These are phyloP conservation scores for Lagocephalus sceleratus DNA, from an alignment of 2,797 vertebrate genomes.

Conservation along the genomic window DNA sequence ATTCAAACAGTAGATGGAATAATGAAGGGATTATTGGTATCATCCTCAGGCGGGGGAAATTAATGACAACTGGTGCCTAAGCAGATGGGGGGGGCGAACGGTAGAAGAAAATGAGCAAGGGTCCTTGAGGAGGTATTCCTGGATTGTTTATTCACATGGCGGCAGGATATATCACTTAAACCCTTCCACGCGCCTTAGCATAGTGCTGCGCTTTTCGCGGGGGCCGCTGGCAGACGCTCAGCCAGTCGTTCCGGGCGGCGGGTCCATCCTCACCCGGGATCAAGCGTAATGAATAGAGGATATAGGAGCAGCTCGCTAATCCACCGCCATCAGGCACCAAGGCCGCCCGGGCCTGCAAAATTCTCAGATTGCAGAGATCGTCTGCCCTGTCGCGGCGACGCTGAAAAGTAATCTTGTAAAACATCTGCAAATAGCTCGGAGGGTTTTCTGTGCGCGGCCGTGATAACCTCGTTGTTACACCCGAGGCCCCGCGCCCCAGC, in stretches of 20 bases:
- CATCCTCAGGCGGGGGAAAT: conserved; percentile 23
- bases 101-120: conserved; percentile 30
- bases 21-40: conserved; percentile 24
- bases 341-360: conserved; percentile 26
- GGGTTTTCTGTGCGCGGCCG: too few relatives aligned
- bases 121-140: conserved; percentile 62
- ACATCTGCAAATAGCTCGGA: conserved; percentile 9
- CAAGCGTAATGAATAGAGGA: conserved; percentile 60
- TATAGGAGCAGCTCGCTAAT: conserved; percentile 63
- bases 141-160: conserved; percentile 73
- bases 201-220: conserved; percentile 45
- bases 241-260: conserved; percentile 12
- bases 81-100: conserved; percentile 27
- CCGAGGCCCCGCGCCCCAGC: too few relatives aligned
- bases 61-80: conserved; percentile 46
- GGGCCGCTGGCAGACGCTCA: conserved; percentile 35
- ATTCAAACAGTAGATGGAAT: background rate
- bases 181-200: conserved; percentile 68
- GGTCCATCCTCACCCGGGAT: conserved; percentile 38
- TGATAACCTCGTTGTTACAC: too few relatives aligned
- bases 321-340: conserved; percentile 22
- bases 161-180: conserved; percentile 75
- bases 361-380: conserved; percentile 28
- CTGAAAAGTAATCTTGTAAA: conserved; percentile 1
- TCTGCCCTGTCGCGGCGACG: conserved; percentile 24